Conservation (phyloP, 37 sponge, comb jelly and placozoan species). For the Agelas oroides region DNA sequence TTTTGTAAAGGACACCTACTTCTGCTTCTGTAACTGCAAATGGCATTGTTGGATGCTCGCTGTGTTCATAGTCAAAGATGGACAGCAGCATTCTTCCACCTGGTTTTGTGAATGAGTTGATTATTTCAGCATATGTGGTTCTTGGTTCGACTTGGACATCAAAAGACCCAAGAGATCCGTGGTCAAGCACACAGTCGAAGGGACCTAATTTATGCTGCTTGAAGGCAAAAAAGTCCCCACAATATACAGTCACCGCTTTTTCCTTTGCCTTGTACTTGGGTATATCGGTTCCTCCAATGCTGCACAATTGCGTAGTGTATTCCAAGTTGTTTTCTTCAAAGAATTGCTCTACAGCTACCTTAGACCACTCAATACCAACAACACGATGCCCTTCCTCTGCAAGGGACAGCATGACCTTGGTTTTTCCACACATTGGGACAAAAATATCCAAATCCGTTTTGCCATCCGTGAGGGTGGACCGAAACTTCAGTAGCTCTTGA, state of each 20-base stretch:
- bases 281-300: neutral
- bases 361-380: conserved; percentile 13
- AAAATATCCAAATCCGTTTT: neutral
- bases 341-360: conserved; percentile 5
- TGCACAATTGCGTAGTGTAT: neutral
- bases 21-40: conserved; percentile 6
- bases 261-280: neutral
- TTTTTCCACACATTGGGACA: conserved; percentile 16
- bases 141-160: neutral
- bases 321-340: neutral
- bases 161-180: neutral
- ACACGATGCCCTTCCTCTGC: conserved; percentile 3
- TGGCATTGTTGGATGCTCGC: neutral
- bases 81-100: neutral
- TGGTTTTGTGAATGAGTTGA: neutral
- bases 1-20: neutral
- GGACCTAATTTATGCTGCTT: neutral
- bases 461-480: neutral
- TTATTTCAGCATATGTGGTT: neutral
- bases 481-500: neutral
- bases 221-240: conserved; percentile 24
- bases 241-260: neutral
- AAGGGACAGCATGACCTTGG: neutral
- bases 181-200: neutral
- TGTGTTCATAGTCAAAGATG: neutral